Conservation (phyloP, 2,888 invertebrate species). For the Nemotelus pantherinus region DNA sequence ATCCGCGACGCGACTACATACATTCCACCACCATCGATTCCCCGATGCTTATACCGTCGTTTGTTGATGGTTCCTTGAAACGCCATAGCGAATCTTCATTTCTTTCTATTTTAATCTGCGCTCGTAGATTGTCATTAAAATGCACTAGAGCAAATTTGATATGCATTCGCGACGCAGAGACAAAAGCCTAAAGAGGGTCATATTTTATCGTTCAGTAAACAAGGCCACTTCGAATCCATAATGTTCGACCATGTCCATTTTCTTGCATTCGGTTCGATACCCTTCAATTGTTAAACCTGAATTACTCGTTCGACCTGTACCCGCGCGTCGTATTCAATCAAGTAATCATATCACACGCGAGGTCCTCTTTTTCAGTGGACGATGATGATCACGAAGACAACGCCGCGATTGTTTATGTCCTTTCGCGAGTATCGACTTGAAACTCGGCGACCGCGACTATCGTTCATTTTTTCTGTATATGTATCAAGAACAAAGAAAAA, state of each 20-base stretch:
- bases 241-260: conserved; percentile 20
- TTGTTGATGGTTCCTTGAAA: not conserved
- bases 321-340: conserved; percentile 22
- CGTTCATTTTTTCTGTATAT: conserved; percentile 3
- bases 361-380: not conserved
- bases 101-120: not conserved
- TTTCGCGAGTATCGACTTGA: conserved; percentile 5
- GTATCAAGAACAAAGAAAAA: not conserved
- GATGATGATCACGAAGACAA: no score
- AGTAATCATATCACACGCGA: conserved; percentile 36
- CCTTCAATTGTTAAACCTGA: conserved; percentile 36
- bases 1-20: no score
- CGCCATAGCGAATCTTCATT: not conserved
- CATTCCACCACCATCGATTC: no score
- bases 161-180: conserved; percentile 16
- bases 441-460: not conserved
- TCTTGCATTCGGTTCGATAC: conserved; percentile 2
- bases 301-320: conserved; percentile 38
- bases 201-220: conserved; percentile 44
- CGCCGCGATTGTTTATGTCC: conserved; percentile 13
- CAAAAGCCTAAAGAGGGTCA: conserved; percentile 33
- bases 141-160: conserved; percentile 29
- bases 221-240: conserved; percentile 22
- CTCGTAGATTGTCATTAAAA: not conserved
- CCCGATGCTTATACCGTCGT: no score